Evolutionary conservation across 2,797 vertebrate species (phyloP).

Genomic region (Danionella dracula): DNA sequence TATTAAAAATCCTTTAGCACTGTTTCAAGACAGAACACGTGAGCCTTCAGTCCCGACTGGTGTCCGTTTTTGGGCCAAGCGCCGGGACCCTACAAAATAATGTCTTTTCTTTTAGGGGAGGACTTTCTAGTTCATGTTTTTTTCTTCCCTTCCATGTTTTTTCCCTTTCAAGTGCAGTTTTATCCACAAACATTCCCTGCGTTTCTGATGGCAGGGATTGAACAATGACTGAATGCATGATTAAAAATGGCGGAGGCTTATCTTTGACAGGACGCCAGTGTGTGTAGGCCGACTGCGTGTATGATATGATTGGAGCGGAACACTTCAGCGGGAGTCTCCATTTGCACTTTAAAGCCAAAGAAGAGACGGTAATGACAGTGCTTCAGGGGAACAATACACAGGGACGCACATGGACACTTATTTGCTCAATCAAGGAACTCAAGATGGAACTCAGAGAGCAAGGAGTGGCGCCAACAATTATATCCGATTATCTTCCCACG

Average conservation of each 20-base stretch:
- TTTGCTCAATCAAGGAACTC: background rate
- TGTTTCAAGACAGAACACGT: no score
- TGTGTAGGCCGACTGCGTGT: slow-evolving; percentile 5
- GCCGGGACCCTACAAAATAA: no score
- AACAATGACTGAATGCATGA: slow-evolving; percentile 3
- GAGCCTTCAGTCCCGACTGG: no score
- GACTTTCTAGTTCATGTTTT: no score
- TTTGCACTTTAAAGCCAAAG: slow-evolving; percentile 29
- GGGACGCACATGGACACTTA: background rate
- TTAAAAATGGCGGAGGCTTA: background rate
- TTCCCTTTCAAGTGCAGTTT: no score
- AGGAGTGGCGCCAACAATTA: background rate
- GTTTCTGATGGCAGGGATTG: no score
- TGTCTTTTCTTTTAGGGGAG: no score
- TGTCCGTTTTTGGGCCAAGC: no score
- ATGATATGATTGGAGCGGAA: background rate
- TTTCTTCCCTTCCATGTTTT: no score
- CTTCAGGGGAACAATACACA: slow-evolving; percentile 8
- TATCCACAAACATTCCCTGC: no score
- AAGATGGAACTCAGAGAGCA: background rate
- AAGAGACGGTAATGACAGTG: background rate
- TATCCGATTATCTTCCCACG: background rate
- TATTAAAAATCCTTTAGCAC: no score
- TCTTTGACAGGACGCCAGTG: no score
- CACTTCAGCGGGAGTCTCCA: slow-evolving; percentile 3